A percentile compares a stretch with the other conserved stretches of the same genome.
These are phyloP conservation scores for Lissonota sp. DNA, from an alignment of 2,888 invertebrate genomes.

Conservation along the genomic window DNA sequence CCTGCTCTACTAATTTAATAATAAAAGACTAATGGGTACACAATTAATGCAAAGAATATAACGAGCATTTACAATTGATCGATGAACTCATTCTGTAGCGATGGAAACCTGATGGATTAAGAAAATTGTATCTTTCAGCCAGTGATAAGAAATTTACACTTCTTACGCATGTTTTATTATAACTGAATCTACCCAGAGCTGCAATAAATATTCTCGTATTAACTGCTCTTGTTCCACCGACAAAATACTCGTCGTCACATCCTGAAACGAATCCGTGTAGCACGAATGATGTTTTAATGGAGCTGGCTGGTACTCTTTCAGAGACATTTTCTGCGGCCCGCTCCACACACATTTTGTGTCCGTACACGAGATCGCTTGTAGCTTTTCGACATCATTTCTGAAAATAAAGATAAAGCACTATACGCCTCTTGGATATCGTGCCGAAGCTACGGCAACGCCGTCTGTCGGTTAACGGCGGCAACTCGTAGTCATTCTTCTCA, in stretches of 20 bases:
- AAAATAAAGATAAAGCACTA: background rate
- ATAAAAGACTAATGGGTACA: background rate
- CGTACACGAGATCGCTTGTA: background rate
- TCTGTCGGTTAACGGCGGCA: too few species aligned
- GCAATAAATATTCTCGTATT: background rate
- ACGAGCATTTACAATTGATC: too few species aligned
- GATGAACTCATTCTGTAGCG: too few species aligned
- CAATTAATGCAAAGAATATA: too few species aligned
- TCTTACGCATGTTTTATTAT: background rate
- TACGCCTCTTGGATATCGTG: too few species aligned
- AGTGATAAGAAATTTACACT: background rate
- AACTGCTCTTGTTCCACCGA: background rate
- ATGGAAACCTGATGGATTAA: too few species aligned
- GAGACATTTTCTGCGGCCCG: background rate
- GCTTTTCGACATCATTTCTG: constrained; percentile 2
- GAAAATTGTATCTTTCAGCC: too few species aligned
- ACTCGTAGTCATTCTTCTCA: too few species aligned
- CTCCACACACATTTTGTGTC: background rate
- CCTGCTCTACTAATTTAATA: background rate
- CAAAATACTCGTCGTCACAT: background rate
- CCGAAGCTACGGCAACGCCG: too few species aligned
- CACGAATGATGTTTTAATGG: background rate
- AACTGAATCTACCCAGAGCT: background rate
- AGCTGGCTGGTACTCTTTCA: background rate
- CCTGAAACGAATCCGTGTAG: background rate